Evolutionary conservation across 2,888 invertebrate species (phyloP), one percentile per base, ranked within the genome.

Genomic region (Euclidia mi): DNA sequence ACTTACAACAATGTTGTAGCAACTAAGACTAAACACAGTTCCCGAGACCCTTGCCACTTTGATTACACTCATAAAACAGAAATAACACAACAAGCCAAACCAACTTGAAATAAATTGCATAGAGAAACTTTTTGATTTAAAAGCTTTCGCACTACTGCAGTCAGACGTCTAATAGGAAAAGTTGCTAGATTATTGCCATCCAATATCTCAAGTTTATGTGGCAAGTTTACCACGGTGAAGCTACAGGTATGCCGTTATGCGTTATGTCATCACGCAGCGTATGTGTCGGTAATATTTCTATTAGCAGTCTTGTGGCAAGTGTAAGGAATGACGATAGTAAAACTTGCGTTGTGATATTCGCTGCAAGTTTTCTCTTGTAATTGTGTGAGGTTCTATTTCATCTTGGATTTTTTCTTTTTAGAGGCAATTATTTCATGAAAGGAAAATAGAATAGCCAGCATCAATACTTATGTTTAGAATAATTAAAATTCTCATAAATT

Each of bases 41-140:
- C 9, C 11, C 17, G 29, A 17, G 18, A 12, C 40, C 34, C 15
- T 34, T 14, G 32, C 43, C 34, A 12, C 45, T 44, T 40, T 29
- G 37, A 65, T 58, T 65, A 61, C 60, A 42, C 7, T 37, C 47
- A 55, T 65, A 61, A 65, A 71, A 65, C 51, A 48, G 47, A 71
- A 76, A 73, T 73, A 65, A 68, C 62, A 65, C 58, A 65, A 70
- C 58, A 55, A 71, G 61, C 20, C 6, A 2, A 20, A 58, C 65
- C 61, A 59, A 53, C 58, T 69, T 70, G 71, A 76, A 75, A 81
- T 79, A 81, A 82, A 81, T 79, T 75, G 80, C 79, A 78, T 71
- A 58, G 75, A 50, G 52, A 52, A 84, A 86, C 73, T 86, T 85
- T 83, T 81, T 78, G 79, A 82, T 84, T 82, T 83, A 84, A 84